Base-by-base conservation (phyloP, 2,797 vertebrate species). In the Dromococcyx pavoninus region DNA sequence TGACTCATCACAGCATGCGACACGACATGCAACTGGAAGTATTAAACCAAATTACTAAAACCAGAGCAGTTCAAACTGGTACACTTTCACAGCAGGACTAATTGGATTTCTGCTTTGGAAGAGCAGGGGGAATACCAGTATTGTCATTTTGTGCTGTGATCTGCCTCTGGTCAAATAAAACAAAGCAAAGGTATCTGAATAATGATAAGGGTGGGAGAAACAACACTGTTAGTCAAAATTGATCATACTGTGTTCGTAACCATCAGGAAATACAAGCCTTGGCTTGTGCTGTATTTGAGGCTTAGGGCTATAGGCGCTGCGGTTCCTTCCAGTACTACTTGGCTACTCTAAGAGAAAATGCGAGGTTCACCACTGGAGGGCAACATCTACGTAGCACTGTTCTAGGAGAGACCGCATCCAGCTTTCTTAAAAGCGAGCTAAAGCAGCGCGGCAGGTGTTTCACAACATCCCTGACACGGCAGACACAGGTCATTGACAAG, bases 391-490 rank as follows among this genome's bases (percentile, higher is more conserved):
- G 7, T 15, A 19, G 7, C 5, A 0, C 50, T 76, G 87, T 56
- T 0, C 0, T 1, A 4, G 27, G 18, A 32, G 62, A 22, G 18
- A 2, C 58, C 21, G 13, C 21, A 1, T 3, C 53, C 10, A 1
- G 6, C 1, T 21, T 33, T 58, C 24, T 8, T 17, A 10, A 21
- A 24, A 33, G 18, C 0, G 0, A 46, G 13, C 33, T 39, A 46
- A 25, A 17, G 28, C 15, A 62, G 54, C 30, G 7, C 0, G 1
- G 33, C 44, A 22, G 24, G 8, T 50, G 41, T 61, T 62, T n/a
- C 17, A 48, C 37, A 39, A 23, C n/a, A 5, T 24, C 65, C 2
- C 5, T 44, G 51, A 5, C 9, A 4, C 2, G 8, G n/a, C 39
- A 76, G 7, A 4, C 0, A 0, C 8, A 7, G 19, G 48, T 37